Percentiles rank a stretch among this genome's conserved stretches.
phyloP scores from a whole-genome alignment of 2,888 invertebrate species.

The Perizoma flavofasciatum region DNA sequence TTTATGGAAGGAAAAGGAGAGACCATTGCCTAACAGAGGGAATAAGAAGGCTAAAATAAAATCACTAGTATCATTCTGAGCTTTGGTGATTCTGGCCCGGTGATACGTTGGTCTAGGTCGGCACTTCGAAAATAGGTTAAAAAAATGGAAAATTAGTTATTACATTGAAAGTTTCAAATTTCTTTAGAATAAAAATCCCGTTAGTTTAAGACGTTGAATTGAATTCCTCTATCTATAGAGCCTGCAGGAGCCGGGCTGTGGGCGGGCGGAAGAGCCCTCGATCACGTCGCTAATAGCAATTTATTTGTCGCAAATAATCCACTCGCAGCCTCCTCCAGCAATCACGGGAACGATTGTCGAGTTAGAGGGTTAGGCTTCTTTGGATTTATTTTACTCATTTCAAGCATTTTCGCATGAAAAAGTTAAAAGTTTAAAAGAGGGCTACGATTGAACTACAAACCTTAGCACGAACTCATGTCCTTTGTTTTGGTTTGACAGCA shows the following conservation, averaged over 20 bases:
- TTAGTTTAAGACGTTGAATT: not conserved
- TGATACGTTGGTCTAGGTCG: too few relatives aligned
- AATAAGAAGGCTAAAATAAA: too few relatives aligned
- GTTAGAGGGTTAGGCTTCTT: conserved; percentile 3
- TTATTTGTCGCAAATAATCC: conserved; percentile 43
- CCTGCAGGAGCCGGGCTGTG: conserved; percentile 12
- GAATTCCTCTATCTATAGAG: not conserved
- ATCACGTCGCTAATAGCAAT: conserved; percentile 43
- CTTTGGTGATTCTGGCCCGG: too few relatives aligned
- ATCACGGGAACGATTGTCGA: conserved; percentile 21
- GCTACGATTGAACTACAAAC: too few relatives aligned
- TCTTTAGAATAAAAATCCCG: not conserved
- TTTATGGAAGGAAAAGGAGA: too few relatives aligned
- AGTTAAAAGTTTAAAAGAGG: not conserved
- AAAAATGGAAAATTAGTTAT: too few relatives aligned
- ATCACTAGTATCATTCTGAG: too few relatives aligned
- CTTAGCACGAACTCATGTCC: too few relatives aligned
- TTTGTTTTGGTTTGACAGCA: too few relatives aligned
- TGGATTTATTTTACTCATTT: conserved; percentile 20
- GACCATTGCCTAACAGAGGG: too few relatives aligned
- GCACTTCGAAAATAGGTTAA: too few relatives aligned
- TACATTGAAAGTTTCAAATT: too few relatives aligned
- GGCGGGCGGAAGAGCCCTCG: conserved; percentile 31
- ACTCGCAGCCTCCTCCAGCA: conserved; percentile 25
- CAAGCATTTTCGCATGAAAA: not conserved